These are phyloP conservation scores for Discoglossus pictus DNA, from an alignment of 2,797 vertebrate species.

Conservation along the genomic window DNA sequence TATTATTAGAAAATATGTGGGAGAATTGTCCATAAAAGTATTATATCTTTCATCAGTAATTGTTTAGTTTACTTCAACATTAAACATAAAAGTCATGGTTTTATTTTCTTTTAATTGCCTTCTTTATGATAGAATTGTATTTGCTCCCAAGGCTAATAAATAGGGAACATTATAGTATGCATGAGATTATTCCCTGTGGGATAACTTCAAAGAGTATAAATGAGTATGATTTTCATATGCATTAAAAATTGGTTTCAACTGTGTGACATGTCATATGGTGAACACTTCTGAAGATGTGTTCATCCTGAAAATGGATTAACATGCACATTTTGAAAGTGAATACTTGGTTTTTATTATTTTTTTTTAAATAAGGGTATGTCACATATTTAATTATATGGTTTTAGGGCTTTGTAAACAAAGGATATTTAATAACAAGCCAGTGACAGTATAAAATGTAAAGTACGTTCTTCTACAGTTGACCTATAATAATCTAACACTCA, in stretches of 20 bases:
- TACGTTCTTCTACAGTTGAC: no score
- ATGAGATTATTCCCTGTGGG: conserved; percentile 49
- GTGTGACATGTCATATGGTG: conserved; percentile 54
- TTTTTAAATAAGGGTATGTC: no score
- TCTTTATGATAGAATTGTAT: conserved; percentile 58
- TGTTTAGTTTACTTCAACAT: conserved; percentile 55
- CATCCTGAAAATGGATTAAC: no score
- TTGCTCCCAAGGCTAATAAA: conserved; percentile 55
- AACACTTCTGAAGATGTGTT: conserved; percentile 47
- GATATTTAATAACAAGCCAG: no score
- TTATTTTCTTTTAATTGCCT: conserved; percentile 59
- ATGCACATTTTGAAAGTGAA: no score
- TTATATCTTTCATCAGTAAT: conserved; percentile 54
- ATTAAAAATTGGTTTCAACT: conserved; percentile 54
- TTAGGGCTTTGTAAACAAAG: no score
- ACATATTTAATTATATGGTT: no score
- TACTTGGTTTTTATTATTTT: no score
- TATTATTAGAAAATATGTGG: conserved; percentile 46
- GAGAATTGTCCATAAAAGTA: conserved; percentile 48
- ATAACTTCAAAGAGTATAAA: conserved; percentile 58
- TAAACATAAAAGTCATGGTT: conserved; percentile 55
- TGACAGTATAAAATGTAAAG: no score
- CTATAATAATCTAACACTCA: no score
- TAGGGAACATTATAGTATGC: conserved; percentile 5
- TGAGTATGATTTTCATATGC: conserved; percentile 41